Evolutionary conservation across 2,797 vertebrate species (phyloP).

Genomic region (Natrix natrix): DNA sequence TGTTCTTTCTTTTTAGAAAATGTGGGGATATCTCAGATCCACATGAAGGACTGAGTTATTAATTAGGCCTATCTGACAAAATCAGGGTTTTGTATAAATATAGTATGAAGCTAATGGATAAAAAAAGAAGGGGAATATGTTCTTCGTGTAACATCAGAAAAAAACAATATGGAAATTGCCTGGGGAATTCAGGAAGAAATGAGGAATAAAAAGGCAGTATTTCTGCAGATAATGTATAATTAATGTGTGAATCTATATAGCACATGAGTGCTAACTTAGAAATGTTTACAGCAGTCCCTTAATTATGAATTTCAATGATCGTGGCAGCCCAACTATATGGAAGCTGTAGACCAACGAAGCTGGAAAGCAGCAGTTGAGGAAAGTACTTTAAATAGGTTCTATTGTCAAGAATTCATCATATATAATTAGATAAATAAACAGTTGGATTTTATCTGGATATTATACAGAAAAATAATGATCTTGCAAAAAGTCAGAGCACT

Average conservation of each 20-base stretch:
- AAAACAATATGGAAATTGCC: not conserved
- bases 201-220: not conserved
- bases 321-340: not conserved
- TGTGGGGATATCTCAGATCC: too few species aligned
- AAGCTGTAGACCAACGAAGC: not conserved
- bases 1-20: not conserved
- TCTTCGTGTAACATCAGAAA: not conserved
- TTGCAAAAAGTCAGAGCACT: not conserved
- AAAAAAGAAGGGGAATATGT: not conserved
- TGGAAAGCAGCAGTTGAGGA: not conserved
- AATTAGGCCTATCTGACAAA: not conserved
- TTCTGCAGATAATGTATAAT: not conserved
- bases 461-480: not conserved
- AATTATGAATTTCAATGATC: not conserved
- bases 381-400: not conserved
- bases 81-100: not conserved
- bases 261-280: not conserved
- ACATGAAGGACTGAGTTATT: too few species aligned
- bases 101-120: not conserved
- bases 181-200: not conserved
- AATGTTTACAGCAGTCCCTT: not conserved
- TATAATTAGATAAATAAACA: not conserved
- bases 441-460: not conserved
- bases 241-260: not conserved
- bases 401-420: not conserved